Evolutionary conservation across 2,797 vertebrate genomes (phyloP).

Genomic region (Fringilla coelebs): DNA sequence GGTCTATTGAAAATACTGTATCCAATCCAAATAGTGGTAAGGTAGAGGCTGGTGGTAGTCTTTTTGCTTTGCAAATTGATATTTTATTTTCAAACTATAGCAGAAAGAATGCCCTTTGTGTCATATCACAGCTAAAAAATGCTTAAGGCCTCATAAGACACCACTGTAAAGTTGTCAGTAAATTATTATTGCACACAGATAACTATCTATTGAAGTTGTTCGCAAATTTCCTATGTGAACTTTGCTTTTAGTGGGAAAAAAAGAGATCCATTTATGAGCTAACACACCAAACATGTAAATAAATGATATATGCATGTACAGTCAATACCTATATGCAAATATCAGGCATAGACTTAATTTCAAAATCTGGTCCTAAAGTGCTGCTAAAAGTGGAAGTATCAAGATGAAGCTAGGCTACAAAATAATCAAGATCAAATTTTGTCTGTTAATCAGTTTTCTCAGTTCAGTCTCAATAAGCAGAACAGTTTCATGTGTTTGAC

Average conservation of each 20-base stretch:
- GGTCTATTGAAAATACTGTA: background rate
- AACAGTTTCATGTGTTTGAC: background rate
- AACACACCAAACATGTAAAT: background rate
- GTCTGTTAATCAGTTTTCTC: background rate
- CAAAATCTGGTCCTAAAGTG: background rate
- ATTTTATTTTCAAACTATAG: background rate
- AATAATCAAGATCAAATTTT: constrained; percentile 8
- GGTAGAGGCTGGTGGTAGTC: background rate
- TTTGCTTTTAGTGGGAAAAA: background rate
- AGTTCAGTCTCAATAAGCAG: background rate
- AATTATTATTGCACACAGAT: background rate
- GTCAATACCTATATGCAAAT: background rate
- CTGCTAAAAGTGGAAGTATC: background rate
- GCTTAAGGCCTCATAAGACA: background rate
- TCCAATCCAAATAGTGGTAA: background rate
- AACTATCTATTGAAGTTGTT: background rate
- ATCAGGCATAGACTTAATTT: background rate
- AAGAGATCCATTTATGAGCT: background rate
- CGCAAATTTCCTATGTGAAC: background rate
- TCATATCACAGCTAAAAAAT: background rate
- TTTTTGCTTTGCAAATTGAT: background rate
- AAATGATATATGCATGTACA: background rate
- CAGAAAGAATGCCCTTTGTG: background rate
- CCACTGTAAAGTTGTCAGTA: background rate
- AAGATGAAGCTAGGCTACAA: background rate